Percentiles rank a stretch among this genome's conserved stretches.
These are phyloP conservation scores for Euura saliciscinereae DNA, from an alignment of 1,140 invertebrate species.

Conservation along the genomic window DNA sequence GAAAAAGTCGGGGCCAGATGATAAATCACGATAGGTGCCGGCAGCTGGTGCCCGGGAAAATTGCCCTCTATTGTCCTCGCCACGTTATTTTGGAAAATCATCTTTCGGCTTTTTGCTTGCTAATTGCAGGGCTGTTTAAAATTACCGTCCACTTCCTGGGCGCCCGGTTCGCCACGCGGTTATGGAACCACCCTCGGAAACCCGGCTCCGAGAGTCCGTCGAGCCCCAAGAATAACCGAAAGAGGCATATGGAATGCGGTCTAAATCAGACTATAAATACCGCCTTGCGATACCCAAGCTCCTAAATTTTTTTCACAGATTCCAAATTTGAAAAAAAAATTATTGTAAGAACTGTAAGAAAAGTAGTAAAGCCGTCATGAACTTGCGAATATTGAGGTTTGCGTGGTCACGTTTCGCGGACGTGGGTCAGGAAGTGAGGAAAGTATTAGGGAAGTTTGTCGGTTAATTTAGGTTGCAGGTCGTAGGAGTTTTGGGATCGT, in stretches of 20 bases:
- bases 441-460: constrained; percentile 29
- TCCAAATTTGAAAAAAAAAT: not conserved
- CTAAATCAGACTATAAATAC: not conserved
- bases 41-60: constrained; percentile 54
- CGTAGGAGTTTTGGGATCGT: not conserved
- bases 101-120: constrained; percentile 49
- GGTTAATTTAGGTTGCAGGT: not conserved
- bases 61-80: constrained; percentile 42
- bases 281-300: not conserved
- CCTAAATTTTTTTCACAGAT: not conserved
- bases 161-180: constrained; percentile 26
- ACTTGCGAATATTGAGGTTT: not conserved
- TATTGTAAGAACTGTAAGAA: not conserved
- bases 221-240: constrained; percentile 11
- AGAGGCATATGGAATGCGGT: constrained; percentile 41
- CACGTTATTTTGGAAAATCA: constrained; percentile 57
- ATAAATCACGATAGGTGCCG: constrained; percentile 55
- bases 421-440: constrained; percentile 33
- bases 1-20: constrained; percentile 26
- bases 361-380: too few relatives aligned
- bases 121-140: constrained; percentile 48
- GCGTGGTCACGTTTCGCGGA: constrained; percentile 28
- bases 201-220: constrained; percentile 6
- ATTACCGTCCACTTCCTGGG: constrained; percentile 50
- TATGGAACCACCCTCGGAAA: not conserved